Evolutionary conservation across 2,797 vertebrate species (phyloP), one percentile per base, ranked within the genome.

Genomic region (Enteromius unitaeniatus): DNA sequence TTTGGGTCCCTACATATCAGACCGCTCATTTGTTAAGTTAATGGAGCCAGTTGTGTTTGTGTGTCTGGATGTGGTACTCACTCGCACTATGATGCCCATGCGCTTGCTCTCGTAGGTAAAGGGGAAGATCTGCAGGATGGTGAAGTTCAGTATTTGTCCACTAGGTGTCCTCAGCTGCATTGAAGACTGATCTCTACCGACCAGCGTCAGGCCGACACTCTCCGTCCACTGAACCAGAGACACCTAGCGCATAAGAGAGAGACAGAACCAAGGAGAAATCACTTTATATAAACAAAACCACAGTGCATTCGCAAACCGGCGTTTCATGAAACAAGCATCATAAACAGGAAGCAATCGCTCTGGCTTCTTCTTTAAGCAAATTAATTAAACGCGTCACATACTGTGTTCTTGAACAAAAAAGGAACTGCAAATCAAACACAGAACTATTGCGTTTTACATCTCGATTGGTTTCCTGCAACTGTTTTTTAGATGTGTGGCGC

Each of bases 161-260:
- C 97, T 97, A 91, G 98, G 98, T 88, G 97, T 99, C 97, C 98
- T 96, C 95, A 99, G 97, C 93, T 99, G 98, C 96, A 99, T 93
- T 69, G 97, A 97, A 80, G 97, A 97, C 90, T 99, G 98, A 92
- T 99, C 98, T 79, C 98, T 93, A 84, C 97, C 98, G 67, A 99
- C 98, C 88, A 99, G 95, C 0, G 98, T 99, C 49, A 99, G 90
- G 1, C 98, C 98, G 5, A 99, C 96, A 0, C 97, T 99, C 90
- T 99, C 98, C 0, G 98, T 99, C 98, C 98, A 99, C 95, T 99
- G 97, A 47, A 99, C 98, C 90, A 99, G 94, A 82, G 98, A 98
- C 95, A 99, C 98, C 98, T 99, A 89, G 6, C 40, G 70, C 84
- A 87, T 37, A 11, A 58, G 83, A 60, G 80, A 65, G 69, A 87